Conservation (phyloP, 2,888 invertebrate species). For the Ormyrus rosae region DNA sequence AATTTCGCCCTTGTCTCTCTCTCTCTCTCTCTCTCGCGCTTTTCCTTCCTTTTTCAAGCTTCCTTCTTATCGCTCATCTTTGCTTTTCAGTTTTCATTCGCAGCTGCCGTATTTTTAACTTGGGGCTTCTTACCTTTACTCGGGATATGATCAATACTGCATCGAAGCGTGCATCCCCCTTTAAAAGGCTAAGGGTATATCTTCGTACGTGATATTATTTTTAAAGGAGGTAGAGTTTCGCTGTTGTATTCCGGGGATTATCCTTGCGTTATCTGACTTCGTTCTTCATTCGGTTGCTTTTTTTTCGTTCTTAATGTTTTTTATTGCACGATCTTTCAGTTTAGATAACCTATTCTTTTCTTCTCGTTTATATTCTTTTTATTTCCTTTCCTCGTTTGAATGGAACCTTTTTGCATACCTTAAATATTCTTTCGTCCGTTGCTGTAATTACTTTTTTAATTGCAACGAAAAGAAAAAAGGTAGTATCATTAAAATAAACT, state of each 20-base stretch:
- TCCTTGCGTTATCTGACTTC: neutral
- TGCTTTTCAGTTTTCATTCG: neutral
- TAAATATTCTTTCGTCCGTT: neutral
- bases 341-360: too few species aligned
- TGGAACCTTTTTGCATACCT: neutral
- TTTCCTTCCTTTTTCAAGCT: neutral
- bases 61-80: neutral
- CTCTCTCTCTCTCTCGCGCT: neutral
- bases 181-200: neutral
- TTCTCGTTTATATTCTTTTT: neutral
- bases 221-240: neutral
- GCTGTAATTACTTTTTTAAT: slow-evolving; percentile 5
- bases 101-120: too few species aligned
- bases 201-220: neutral
- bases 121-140: too few species aligned
- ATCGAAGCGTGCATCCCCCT: too few species aligned
- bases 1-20: neutral
- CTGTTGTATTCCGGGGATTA: neutral
- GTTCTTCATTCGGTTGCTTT: neutral
- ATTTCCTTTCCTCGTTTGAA: neutral
- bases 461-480: neutral
- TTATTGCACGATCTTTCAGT: too few species aligned
- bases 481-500: too few species aligned
- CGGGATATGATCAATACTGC: too few species aligned
- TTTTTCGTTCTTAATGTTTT: neutral